Conservation (phyloP, 2,113 vertebrate genomes). For the Charadrius vociferus region DNA sequence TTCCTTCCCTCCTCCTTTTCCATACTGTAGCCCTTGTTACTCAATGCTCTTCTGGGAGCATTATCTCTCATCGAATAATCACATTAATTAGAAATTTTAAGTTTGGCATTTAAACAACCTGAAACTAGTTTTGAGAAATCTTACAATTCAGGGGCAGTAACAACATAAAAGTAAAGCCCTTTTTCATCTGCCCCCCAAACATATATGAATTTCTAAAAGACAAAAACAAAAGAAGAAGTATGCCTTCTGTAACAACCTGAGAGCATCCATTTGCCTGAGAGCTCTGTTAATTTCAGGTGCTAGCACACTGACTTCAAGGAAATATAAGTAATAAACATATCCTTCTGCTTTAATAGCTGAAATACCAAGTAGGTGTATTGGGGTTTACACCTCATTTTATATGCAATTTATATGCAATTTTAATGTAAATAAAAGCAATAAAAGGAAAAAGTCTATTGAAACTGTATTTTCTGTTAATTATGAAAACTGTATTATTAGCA, state of each 20-base stretch:
- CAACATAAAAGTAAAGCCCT: conserved; percentile 25
- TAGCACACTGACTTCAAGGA: neutral
- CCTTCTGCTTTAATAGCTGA: neutral
- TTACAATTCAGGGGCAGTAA: neutral
- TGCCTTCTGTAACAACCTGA: neutral
- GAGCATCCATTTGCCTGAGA: fast-evolving
- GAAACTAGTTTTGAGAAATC: conserved; percentile 49
- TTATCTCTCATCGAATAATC: conserved; percentile 43
- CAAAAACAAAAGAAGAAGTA: neutral
- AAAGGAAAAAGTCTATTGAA: neutral
- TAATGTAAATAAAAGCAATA: neutral
- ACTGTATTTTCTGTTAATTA: neutral
- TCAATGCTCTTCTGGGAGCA: neutral
- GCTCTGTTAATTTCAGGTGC: neutral
- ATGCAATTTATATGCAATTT: neutral
- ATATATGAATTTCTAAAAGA: neutral
- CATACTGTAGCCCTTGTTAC: neutral
- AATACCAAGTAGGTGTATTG: neutral
- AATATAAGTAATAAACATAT: neutral
- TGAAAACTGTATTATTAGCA: neutral
- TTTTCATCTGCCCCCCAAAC: neutral
- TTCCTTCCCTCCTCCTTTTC: neutral
- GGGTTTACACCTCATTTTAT: neutral
- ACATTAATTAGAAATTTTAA: conserved; percentile 22
- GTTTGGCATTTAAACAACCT: conserved; percentile 37